Evolutionary conservation across 2,888 invertebrate species (phyloP).

Genomic region (Argyresthia goedartella): DNA sequence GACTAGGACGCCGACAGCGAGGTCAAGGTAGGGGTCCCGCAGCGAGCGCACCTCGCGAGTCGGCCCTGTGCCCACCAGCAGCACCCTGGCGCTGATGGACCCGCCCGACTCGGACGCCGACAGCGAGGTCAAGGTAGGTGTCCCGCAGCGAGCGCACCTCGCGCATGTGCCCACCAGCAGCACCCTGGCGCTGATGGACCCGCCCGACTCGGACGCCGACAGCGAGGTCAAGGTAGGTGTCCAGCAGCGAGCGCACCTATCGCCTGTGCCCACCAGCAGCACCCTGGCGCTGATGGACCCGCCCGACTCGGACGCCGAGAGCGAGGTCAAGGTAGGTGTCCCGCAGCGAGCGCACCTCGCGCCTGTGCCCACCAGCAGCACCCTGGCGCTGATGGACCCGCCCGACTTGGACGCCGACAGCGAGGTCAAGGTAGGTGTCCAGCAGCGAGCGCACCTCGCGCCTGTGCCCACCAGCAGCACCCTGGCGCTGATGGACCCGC

Average conservation of each 20-base stretch:
- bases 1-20: constrained; percentile 74
- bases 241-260: constrained; percentile 71
- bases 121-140: constrained; percentile 49
- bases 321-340: constrained; percentile 47
- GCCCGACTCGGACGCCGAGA: constrained; percentile 71
- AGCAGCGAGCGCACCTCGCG: constrained; percentile 61
- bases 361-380: constrained; percentile 78
- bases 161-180: constrained; percentile 79
- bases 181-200: constrained; percentile 73
- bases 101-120: constrained; percentile 74
- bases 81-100: constrained; percentile 68
- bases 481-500: constrained; percentile 72
- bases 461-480: constrained; percentile 36
- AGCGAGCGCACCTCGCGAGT: constrained; percentile 63
- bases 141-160: too few species aligned
- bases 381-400: constrained; percentile 72
- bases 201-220: constrained; percentile 73
- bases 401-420: constrained; percentile 73
- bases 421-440: constrained; percentile 79
- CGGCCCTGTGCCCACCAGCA: constrained; percentile 45
- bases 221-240: constrained; percentile 78
- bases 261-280: constrained; percentile 48
- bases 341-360: constrained; percentile 21
- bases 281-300: constrained; percentile 72
- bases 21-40: constrained; percentile 79